A percentile compares a stretch with the other conserved stretches of the same genome.
These are phyloP conservation scores for Mesorhabditis belari DNA, from an alignment of 2,888 invertebrate species.

Conservation along the genomic window DNA sequence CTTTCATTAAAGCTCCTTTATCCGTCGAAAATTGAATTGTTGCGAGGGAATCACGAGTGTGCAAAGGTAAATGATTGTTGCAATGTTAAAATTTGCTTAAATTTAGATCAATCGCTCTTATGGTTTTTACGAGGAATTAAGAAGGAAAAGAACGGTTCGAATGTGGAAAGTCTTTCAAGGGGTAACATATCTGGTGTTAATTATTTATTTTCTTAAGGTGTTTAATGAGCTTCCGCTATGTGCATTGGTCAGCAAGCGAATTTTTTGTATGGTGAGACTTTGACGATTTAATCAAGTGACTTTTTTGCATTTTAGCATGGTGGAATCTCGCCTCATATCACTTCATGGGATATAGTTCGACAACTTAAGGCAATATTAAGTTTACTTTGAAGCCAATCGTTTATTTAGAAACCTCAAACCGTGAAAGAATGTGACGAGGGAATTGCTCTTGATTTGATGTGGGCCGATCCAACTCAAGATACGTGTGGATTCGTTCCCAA, in stretches of 20 bases:
- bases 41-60: conserved; percentile 46
- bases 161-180: conserved; percentile 35
- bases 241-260: conserved; percentile 22
- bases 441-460: conserved; percentile 38
- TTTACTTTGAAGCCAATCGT: neutral
- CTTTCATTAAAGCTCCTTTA: conserved; percentile 37
- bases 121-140: conserved; percentile 40
- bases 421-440: conserved; percentile 31
- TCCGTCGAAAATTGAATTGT: conserved; percentile 26
- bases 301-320: no score
- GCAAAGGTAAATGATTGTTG: conserved; percentile 21
- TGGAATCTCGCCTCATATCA: conserved; percentile 35
- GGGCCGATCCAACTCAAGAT: conserved; percentile 38
- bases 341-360: conserved; percentile 22
- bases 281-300: no score
- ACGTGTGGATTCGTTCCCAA: conserved; percentile 13
- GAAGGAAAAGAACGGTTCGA: conserved; percentile 16
- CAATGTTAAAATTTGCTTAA: neutral
- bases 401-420: conserved; percentile 20
- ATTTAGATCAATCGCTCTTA: conserved; percentile 29
- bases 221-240: conserved; percentile 40
- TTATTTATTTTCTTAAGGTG: conserved; percentile 3
- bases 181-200: neutral
- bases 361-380: neutral
- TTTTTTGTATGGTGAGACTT: conserved; percentile 35